A percentile compares a stretch with the other conserved stretches of the same genome.
These are phyloP conservation scores for Fulica atra DNA, from an alignment of 2,113 vertebrate species.

Conservation along the genomic window DNA sequence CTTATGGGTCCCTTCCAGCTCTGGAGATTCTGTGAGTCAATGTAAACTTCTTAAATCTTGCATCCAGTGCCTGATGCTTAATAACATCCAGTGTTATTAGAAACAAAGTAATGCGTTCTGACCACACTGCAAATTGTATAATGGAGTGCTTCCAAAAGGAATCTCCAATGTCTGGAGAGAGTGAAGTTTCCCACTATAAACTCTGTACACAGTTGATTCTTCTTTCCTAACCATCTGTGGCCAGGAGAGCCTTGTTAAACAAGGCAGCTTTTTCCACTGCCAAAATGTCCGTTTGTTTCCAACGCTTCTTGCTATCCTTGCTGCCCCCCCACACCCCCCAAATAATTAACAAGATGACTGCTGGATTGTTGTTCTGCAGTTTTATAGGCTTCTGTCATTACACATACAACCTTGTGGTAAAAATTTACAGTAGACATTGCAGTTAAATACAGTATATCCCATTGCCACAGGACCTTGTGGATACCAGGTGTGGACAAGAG, in stretches of 20 bases:
- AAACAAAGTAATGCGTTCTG: background rate
- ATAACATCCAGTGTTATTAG: background rate
- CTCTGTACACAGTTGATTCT: background rate
- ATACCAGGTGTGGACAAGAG: background rate
- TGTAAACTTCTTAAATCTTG: background rate
- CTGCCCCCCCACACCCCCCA: no score
- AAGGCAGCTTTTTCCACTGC: background rate
- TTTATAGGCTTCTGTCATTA: background rate
- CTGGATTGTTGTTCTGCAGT: background rate
- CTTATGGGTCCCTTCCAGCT: no score
- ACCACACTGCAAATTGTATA: background rate
- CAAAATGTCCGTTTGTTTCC: background rate
- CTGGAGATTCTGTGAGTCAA: background rate
- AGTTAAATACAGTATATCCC: background rate
- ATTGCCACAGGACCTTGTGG: background rate
- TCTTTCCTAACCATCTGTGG: background rate
- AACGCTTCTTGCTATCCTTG: background rate
- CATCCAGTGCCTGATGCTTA: background rate
- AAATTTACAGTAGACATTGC: background rate
- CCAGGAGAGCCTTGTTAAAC: background rate
- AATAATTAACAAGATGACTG: background rate
- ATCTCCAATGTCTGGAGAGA: background rate
- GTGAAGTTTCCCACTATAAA: background rate
- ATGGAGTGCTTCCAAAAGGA: background rate
- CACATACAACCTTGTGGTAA: background rate